These are phyloP conservation scores for Peribatodes rhomboidaria DNA, from an alignment of 2,888 invertebrate species.

Conservation along the genomic window DNA sequence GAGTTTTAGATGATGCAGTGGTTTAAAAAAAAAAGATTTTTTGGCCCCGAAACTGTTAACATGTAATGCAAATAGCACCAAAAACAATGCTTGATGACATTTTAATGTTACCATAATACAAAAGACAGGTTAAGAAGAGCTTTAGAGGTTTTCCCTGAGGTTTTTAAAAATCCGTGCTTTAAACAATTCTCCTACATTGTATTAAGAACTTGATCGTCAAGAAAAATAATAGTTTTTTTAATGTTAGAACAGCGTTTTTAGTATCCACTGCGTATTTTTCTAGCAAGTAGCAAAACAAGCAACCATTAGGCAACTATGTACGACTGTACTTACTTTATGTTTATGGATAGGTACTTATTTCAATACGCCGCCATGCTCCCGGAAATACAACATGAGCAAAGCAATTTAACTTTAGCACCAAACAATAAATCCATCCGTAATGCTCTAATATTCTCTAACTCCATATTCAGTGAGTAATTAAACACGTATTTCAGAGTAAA, in stretches of 20 bases:
- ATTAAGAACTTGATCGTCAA: no score
- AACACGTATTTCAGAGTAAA: constrained; percentile 29
- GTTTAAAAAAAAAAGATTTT: no score
- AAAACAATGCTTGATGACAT: no score
- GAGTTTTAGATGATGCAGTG: not conserved
- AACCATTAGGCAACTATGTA: no score
- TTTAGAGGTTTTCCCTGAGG: no score
- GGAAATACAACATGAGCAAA: not conserved
- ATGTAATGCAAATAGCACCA: no score
- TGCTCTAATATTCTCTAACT: constrained; percentile 18
- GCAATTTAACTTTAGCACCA: constrained; percentile 17
- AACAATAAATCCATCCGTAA: constrained; percentile 19
- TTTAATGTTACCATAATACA: no score
- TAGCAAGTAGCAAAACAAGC: not conserved
- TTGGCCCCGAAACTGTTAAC: no score
- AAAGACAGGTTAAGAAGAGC: no score
- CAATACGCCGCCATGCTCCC: not conserved
- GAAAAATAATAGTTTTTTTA: no score
- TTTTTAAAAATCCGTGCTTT: no score
- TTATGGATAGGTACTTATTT: not conserved
- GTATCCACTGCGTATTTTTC: not conserved
- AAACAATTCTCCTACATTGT: no score
- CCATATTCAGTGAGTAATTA: constrained; percentile 28
- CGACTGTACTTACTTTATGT: not conserved
- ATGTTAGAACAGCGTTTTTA: not conserved